A percentile compares a stretch with the other conserved stretches of the same genome.
These are phyloP conservation scores for Porites lutea DNA, from an alignment of 64 coral and sea anemone species.

Conservation along the genomic window DNA sequence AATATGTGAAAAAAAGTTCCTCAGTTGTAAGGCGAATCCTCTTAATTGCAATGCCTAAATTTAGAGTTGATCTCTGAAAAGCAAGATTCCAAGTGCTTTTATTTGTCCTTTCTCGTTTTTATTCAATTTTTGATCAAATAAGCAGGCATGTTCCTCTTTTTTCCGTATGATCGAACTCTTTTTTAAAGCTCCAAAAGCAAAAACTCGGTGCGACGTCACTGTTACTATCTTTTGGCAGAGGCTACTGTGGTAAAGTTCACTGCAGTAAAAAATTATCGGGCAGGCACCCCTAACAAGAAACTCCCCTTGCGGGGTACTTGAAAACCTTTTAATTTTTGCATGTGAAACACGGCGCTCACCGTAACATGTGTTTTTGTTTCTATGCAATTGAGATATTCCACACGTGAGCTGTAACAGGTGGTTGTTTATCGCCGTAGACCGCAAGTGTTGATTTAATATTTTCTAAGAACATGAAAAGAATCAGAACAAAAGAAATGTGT, in stretches of 20 bases:
- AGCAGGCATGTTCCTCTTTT: too few species aligned
- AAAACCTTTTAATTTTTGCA: not conserved
- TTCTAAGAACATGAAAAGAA: conserved; percentile 30
- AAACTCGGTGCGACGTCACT: too few species aligned
- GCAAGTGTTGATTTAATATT: conserved; percentile 44
- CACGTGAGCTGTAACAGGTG: conserved; percentile 41
- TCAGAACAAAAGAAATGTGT: conserved; percentile 27
- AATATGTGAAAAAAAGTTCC: too few species aligned
- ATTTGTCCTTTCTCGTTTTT: too few species aligned
- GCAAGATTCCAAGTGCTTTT: too few species aligned
- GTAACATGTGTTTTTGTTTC: conserved; percentile 48
- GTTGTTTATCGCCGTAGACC: not conserved
- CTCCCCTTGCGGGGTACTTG: not conserved
- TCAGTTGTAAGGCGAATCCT: too few species aligned
- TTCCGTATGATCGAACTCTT: too few species aligned
- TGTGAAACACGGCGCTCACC: not conserved
- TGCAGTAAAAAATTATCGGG: not conserved
- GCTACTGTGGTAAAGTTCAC: not conserved
- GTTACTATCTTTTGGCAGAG: not conserved
- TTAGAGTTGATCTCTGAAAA: too few species aligned
- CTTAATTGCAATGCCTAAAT: too few species aligned
- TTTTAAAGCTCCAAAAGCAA: too few species aligned
- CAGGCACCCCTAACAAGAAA: not conserved
- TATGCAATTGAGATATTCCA: not conserved
- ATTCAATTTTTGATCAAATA: too few species aligned